Conservation (phyloP, 2,113 vertebrate genomes). For the Oryzias woworae region DNA sequence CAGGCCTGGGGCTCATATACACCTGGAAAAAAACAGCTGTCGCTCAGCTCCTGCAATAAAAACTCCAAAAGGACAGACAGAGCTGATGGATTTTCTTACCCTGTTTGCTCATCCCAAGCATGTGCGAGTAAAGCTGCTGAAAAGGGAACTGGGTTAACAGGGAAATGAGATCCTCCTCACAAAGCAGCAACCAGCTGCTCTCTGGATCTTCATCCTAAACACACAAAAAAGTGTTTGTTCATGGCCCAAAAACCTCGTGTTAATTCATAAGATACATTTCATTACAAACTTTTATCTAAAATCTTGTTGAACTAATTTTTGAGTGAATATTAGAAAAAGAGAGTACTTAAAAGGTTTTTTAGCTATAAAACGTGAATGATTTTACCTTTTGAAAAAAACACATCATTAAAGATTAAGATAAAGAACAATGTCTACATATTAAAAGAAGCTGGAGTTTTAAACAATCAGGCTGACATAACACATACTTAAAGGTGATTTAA, state of each 20-base stretch:
- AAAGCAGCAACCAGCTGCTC: conserved; percentile 91
- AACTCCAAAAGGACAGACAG: conserved; percentile 26
- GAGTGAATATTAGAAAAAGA: too few relatives aligned
- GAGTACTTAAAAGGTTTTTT: too few relatives aligned
- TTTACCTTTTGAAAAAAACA: too few relatives aligned
- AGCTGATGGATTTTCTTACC: conserved; percentile 69
- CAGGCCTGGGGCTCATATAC: conserved; percentile 87
- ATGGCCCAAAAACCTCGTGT: background rate
- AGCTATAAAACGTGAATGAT: too few relatives aligned
- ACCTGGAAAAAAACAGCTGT: conserved; percentile 66
- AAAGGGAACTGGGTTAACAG: conserved; percentile 95
- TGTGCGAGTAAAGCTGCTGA: conserved; percentile 91
- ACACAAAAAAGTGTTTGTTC: conserved; percentile 6
- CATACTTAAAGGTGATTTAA: too few relatives aligned
- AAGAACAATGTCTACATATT: too few relatives aligned
- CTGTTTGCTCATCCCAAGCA: conserved; percentile 88
- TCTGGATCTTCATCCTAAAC: conserved; percentile 95
- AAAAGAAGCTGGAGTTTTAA: too few relatives aligned
- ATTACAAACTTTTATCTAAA: background rate
- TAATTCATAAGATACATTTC: background rate
- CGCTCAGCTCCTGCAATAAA: conserved; percentile 7
- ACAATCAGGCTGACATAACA: too few relatives aligned
- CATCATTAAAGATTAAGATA: too few relatives aligned
- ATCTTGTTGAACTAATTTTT: too few relatives aligned
- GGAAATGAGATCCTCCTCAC: conserved; percentile 90